Conservation (phyloP, 2,797 vertebrate genomes). For the Brachyrhaphis roseni region DNA sequence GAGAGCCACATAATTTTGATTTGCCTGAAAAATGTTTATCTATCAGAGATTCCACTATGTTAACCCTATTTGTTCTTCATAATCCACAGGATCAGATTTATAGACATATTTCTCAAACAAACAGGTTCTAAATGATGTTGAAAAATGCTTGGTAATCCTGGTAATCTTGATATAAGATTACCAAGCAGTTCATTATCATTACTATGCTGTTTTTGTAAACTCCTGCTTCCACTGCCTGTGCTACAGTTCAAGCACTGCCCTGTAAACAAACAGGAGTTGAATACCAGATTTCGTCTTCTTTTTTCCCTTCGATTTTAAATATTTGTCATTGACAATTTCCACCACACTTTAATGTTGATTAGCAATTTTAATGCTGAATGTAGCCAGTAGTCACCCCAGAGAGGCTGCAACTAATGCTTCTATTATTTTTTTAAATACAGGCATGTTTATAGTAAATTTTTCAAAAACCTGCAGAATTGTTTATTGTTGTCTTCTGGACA, state of each 20-base stretch:
- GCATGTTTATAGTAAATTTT: not conserved
- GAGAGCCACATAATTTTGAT: not conserved
- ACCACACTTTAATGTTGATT: not conserved
- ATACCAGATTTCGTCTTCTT: too few relatives aligned
- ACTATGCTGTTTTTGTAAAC: not conserved
- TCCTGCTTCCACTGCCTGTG: not conserved
- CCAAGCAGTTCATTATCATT: not conserved
- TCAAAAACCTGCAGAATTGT: not conserved
- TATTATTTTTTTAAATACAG: too few relatives aligned
- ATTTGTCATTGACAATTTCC: not conserved
- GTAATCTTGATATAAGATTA: not conserved
- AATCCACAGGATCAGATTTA: not conserved
- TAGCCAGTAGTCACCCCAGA: not conserved
- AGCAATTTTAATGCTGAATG: not conserved
- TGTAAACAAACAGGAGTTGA: too few relatives aligned
- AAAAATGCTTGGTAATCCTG: not conserved
- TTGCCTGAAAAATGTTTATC: not conserved
- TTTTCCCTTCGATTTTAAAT: too few relatives aligned
- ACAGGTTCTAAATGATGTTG: not conserved
- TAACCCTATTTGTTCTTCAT: not conserved
- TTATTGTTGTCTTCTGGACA: not conserved
- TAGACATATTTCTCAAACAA: not conserved
- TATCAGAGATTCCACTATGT: not conserved
- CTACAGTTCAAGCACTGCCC: not conserved
- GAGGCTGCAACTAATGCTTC: not conserved